These are phyloP conservation scores for Thyatira batis DNA, from an alignment of 2,888 invertebrate species.

Conservation along the genomic window DNA sequence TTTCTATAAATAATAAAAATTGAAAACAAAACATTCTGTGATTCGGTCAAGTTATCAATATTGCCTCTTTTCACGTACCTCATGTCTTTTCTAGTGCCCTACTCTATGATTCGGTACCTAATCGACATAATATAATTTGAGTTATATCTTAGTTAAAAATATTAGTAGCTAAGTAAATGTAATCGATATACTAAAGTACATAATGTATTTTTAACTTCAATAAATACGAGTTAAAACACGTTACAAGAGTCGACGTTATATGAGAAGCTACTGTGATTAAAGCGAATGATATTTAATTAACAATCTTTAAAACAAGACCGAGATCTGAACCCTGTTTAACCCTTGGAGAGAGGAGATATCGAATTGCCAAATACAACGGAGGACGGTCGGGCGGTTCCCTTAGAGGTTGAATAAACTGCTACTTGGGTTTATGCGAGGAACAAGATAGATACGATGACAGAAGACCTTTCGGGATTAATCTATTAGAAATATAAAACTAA, in stretches of 20 bases:
- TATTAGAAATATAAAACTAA: conserved; percentile 18
- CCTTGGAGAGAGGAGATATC: conserved; percentile 50
- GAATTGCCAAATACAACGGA: conserved; percentile 51
- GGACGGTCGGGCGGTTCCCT: conserved; percentile 22
- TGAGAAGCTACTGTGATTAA: conserved; percentile 49
- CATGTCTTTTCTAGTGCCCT: too few relatives aligned
- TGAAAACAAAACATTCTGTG: too few relatives aligned
- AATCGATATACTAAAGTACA: too few relatives aligned
- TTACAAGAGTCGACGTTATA: conserved; percentile 23
- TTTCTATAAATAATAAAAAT: too few relatives aligned
- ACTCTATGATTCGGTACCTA: too few relatives aligned
- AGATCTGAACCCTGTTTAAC: conserved; percentile 51
- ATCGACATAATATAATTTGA: too few relatives aligned
- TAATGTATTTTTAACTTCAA: too few relatives aligned
- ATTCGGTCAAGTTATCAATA: too few relatives aligned
- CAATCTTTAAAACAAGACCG: conserved; percentile 51
- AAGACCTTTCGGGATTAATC: conserved; percentile 38
- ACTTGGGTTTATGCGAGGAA: conserved; percentile 39
- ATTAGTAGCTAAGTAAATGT: too few relatives aligned
- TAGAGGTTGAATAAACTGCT: conserved; percentile 41
- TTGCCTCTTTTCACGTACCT: too few relatives aligned
- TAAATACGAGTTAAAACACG: too few relatives aligned
- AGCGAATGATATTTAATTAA: conserved; percentile 53
- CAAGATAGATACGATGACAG: conserved; percentile 25
- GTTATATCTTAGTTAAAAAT: too few relatives aligned